A percentile compares a stretch with the other conserved stretches of the same genome.
phyloP scores from a whole-genome alignment of 30 jellyfish, hydroid and myxozoan genomes.

The Cassiopea andromeda region DNA sequence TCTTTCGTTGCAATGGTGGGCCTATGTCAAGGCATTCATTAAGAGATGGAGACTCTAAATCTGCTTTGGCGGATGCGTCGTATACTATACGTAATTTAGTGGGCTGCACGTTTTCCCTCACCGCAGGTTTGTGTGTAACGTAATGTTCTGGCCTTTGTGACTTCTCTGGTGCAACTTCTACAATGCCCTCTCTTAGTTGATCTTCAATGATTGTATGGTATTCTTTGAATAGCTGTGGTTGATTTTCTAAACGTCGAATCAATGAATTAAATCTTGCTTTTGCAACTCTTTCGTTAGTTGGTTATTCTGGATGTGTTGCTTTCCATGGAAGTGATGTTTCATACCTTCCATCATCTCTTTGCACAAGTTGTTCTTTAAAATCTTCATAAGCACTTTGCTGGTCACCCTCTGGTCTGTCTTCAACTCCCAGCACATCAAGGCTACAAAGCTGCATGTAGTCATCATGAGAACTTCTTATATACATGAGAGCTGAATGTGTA shows the following conservation, averaged over 20 bases:
- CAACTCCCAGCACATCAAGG: constrained; percentile 75
- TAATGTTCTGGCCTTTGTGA: constrained; percentile 51
- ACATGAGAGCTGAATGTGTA: constrained; percentile 26
- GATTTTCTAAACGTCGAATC: constrained; percentile 26
- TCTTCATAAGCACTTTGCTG: constrained; percentile 62
- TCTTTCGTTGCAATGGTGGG: background rate
- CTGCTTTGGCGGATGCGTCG: constrained; percentile 76
- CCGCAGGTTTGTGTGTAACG: constrained; percentile 77
- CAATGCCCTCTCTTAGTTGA: constrained; percentile 72
- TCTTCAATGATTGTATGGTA: constrained; percentile 56
- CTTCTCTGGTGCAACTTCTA: constrained; percentile 70
- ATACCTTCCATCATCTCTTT: constrained; percentile 62
- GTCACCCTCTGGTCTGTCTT: constrained; percentile 77
- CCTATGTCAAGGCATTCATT: too few species aligned
- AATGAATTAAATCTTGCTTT: constrained; percentile 51
- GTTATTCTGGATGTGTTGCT: constrained; percentile 20
- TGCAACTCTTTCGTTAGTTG: constrained; percentile 47
- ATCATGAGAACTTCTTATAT: constrained; percentile 46
- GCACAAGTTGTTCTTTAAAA: constrained; percentile 65
- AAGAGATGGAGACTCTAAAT: constrained; percentile 47
- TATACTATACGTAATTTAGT: constrained; percentile 74
- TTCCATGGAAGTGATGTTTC: constrained; percentile 49
- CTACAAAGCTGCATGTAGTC: constrained; percentile 76
- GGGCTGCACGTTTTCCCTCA: constrained; percentile 68
- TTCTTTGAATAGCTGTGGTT: constrained; percentile 55